These are phyloP conservation scores for Mormyrops attenuatus DNA, from an alignment of 2,797 vertebrate genomes.

Conservation along the genomic window DNA sequence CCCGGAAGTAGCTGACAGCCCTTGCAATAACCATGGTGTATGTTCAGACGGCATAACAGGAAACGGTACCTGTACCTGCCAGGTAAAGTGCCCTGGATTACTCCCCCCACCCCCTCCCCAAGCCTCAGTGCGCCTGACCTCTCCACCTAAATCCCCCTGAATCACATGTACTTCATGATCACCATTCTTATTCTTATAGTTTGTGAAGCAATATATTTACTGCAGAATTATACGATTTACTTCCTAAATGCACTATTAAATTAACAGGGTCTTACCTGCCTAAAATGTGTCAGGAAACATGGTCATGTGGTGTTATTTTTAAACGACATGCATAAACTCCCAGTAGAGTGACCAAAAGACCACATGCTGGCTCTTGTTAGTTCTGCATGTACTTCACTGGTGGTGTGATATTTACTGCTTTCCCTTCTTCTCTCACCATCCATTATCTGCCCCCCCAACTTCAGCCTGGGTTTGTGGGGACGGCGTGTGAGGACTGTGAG, in stretches of 20 bases:
- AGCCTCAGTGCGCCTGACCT: neutral
- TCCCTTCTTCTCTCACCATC: neutral
- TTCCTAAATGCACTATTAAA: neutral
- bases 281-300: neutral
- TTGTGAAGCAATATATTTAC: neutral
- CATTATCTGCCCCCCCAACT: constrained; percentile 21
- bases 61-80: constrained; percentile 77
- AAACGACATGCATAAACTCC: neutral
- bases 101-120: neutral
- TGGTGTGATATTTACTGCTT: neutral
- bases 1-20: constrained; percentile 62
- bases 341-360: neutral
- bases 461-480: constrained; percentile 66
- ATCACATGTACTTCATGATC: neutral
- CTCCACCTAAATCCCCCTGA: neutral
- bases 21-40: constrained; percentile 67
- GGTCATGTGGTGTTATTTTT: neutral
- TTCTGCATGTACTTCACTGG: neutral
- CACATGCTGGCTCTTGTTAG: neutral
- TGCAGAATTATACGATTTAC: neutral
- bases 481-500: constrained; percentile 68
- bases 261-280: neutral
- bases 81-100: constrained; percentile 49
- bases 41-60: constrained; percentile 78
- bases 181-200: neutral